Evolutionary conservation across 2,888 invertebrate genomes (phyloP).

Genomic region (Trachelus stipa): DNA sequence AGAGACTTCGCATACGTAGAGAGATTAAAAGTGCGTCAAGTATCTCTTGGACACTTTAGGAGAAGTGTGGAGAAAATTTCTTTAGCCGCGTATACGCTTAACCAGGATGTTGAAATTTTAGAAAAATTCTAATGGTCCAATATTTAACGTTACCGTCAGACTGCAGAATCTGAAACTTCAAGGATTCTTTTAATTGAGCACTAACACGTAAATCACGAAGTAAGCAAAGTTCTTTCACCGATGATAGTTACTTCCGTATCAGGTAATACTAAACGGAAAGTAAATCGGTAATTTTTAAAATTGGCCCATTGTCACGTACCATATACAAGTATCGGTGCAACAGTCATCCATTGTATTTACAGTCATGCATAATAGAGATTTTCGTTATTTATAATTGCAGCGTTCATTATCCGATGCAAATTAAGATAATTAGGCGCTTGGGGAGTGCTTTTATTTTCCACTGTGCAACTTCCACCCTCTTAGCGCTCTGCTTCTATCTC

Average conservation of each 20-base stretch:
- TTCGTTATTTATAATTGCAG: constrained; percentile 40
- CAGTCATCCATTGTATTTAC: constrained; percentile 1
- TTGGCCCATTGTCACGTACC: not conserved
- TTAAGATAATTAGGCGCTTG: constrained; percentile 47
- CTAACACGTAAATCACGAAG: not conserved
- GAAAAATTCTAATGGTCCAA: not conserved
- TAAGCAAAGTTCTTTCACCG: not conserved
- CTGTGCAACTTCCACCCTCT: constrained; percentile 13
- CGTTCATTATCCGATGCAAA: constrained; percentile 49
- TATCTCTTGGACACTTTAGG: not conserved
- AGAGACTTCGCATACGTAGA: not conserved
- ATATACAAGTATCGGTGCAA: not conserved
- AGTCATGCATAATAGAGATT: constrained; percentile 17
- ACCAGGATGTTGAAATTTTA: not conserved
- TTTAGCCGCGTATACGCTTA: not conserved
- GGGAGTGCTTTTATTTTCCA: constrained; percentile 42
- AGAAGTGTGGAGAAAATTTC: not conserved
- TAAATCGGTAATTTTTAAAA: not conserved
- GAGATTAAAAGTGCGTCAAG: not conserved
- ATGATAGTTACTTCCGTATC: not conserved
- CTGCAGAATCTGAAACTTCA: not conserved
- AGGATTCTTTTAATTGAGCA: not conserved
- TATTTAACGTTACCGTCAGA: not conserved
- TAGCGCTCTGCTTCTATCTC: constrained; percentile 11
- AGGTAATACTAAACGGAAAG: not conserved